These are phyloP conservation scores for Coelinius sp. DNA, from an alignment of 2,888 invertebrate genomes.

Conservation along the genomic window DNA sequence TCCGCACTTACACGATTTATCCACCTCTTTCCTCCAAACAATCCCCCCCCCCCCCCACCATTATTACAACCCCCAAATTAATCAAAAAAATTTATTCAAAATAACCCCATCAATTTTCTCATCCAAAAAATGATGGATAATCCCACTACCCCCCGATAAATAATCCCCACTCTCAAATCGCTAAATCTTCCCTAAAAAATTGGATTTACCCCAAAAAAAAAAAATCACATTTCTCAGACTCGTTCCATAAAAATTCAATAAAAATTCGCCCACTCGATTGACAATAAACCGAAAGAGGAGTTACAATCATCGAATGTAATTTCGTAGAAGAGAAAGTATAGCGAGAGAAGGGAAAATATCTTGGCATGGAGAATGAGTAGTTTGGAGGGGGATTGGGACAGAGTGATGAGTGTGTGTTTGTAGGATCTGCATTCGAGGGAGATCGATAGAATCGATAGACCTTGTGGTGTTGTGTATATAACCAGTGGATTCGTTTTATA, in stretches of 20 bases:
- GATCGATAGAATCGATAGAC: conserved; percentile 51
- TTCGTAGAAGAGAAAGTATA: background rate
- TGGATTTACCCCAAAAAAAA: background rate
- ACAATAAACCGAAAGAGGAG: background rate
- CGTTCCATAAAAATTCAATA: background rate
- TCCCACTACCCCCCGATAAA: background rate
- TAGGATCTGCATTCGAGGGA: conserved; percentile 57
- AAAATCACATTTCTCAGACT: background rate
- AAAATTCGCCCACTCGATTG: conserved; percentile 10
- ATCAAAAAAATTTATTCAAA: background rate
- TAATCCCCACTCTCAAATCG: background rate
- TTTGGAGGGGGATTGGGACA: background rate
- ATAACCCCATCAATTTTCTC: background rate
- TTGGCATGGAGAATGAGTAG: background rate
- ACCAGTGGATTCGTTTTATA: conserved; percentile 1
- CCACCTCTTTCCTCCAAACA: conserved; percentile 34
- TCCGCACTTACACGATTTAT: conserved; percentile 60
- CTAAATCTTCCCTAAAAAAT: background rate
- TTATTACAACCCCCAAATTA: background rate
- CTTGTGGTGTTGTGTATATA: conserved; percentile 15
- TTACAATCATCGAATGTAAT: conserved; percentile 10
- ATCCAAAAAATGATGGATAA: background rate
- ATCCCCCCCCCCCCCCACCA: background rate
- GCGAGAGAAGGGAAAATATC: background rate
- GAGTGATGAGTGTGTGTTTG: background rate